Percentiles rank a stretch among this genome's conserved stretches.
Conservation (phyloP, 2,888 invertebrate genomes). For the Acronicta leporina region DNA sequence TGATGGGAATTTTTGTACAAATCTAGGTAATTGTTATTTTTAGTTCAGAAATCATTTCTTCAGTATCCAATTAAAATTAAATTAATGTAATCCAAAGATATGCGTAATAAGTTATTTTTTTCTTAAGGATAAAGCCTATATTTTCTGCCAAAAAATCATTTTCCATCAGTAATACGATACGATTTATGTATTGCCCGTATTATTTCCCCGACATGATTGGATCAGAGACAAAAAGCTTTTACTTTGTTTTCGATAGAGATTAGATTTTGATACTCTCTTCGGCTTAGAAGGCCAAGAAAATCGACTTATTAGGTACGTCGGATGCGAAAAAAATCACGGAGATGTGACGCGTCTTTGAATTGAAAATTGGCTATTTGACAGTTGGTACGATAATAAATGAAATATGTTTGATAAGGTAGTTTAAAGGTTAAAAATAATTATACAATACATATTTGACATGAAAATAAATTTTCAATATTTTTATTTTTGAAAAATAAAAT, state of each 20-base stretch:
- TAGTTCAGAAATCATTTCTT: no score
- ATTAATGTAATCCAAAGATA: neutral
- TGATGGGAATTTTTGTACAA: no score
- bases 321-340: constrained; percentile 5
- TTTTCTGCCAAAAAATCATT: constrained; percentile 7
- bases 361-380: neutral
- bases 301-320: constrained; percentile 16
- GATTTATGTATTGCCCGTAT: constrained; percentile 28
- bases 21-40: no score
- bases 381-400: no score
- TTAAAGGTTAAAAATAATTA: no score
- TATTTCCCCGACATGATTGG: constrained; percentile 33
- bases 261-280: constrained; percentile 22
- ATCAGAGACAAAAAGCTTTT: constrained; percentile 30
- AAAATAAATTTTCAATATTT: no score
- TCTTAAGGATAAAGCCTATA: constrained; percentile 2
- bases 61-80: neutral
- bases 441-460: no score
- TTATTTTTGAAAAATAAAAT: no score
- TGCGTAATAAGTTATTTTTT: constrained; percentile 1
- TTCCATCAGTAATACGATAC: constrained; percentile 26
- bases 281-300: constrained; percentile 10
- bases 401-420: no score
- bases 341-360: neutral
- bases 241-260: constrained; percentile 40